phyloP scores from a whole-genome alignment of 2,113 vertebrate genomes.

The Leiothrix lutea region DNA sequence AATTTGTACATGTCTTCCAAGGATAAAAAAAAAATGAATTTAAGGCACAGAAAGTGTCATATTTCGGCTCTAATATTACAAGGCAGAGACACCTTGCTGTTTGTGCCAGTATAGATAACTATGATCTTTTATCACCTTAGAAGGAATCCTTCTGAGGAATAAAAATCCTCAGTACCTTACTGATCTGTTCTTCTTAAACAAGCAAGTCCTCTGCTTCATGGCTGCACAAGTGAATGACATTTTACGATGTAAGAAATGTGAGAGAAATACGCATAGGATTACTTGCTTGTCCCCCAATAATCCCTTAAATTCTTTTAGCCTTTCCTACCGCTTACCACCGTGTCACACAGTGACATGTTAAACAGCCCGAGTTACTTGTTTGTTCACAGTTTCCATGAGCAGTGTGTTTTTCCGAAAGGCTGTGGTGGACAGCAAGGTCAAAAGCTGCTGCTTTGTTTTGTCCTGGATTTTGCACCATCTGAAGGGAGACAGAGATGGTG shows the following conservation, averaged over 20 bases:
- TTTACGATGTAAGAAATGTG: neutral
- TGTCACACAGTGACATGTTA: conserved; percentile 6
- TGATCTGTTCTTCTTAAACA: conserved; percentile 30
- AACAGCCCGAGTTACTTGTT: conserved; percentile 29
- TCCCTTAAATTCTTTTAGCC: conserved; percentile 41
- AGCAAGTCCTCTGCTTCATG: conserved; percentile 11
- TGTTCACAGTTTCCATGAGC: neutral
- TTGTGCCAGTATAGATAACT: conserved; percentile 52
- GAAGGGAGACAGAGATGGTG: neutral
- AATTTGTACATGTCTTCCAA: neutral
- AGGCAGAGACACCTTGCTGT: conserved; percentile 46
- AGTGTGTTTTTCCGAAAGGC: neutral
- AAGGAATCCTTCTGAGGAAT: conserved; percentile 46
- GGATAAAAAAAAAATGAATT: neutral
- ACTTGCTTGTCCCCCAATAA: conserved; percentile 25
- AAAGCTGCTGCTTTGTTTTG: conserved; percentile 27
- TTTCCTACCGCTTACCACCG: neutral
- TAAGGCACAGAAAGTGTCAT: conserved; percentile 26
- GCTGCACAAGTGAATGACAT: conserved; percentile 14
- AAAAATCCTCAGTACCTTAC: conserved; percentile 32
- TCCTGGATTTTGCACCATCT: conserved; percentile 23
- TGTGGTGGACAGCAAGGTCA: conserved; percentile 21
- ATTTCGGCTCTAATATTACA: conserved; percentile 32
- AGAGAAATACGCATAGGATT: conserved; percentile 8
- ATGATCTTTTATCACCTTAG: conserved; percentile 46